These are phyloP conservation scores for Microdon myrmicae DNA, from an alignment of 2,888 invertebrate genomes.

Conservation along the genomic window DNA sequence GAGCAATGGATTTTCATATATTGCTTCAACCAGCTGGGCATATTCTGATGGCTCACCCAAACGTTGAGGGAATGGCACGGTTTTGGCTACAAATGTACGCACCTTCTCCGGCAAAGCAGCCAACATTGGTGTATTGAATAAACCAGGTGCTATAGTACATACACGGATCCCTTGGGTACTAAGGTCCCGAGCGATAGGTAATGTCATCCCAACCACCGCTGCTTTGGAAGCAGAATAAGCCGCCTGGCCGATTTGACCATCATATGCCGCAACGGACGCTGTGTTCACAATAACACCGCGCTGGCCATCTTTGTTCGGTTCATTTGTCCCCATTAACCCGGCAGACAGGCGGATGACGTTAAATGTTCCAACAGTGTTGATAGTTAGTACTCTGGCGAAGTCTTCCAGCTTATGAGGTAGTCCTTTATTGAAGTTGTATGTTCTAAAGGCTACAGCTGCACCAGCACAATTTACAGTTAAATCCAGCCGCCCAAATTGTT, in stretches of 20 bases:
- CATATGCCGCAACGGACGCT: slow-evolving; percentile 93
- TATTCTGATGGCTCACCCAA: slow-evolving; percentile 89
- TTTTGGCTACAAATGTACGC: slow-evolving; percentile 77
- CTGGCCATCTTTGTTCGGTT: slow-evolving; percentile 83
- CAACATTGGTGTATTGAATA: slow-evolving; percentile 89
- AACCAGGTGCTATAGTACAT: slow-evolving; percentile 83
- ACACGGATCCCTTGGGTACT: slow-evolving; percentile 82
- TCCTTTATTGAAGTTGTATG: slow-evolving; percentile 89
- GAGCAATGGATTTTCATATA: slow-evolving; percentile 88
- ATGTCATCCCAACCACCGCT: slow-evolving; percentile 92
- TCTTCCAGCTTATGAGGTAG: slow-evolving; percentile 77
- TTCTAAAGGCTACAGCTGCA: slow-evolving; percentile 84
- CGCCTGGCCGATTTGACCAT: slow-evolving; percentile 95
- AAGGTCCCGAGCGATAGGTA: slow-evolving; percentile 94
- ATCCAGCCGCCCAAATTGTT: slow-evolving; percentile 87
- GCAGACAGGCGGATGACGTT: slow-evolving; percentile 88
- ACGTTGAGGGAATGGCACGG: slow-evolving; percentile 85
- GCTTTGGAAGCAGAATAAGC: slow-evolving; percentile 95
- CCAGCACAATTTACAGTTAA: slow-evolving; percentile 96
- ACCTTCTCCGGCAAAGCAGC: slow-evolving; percentile 84
- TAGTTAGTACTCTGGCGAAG: slow-evolving; percentile 80
- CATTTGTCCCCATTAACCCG: slow-evolving; percentile 85
- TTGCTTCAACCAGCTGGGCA: slow-evolving; percentile 83
- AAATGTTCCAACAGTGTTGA: slow-evolving; percentile 92
- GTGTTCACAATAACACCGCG: slow-evolving; percentile 96